Conservation (phyloP, 2,113 vertebrate species). For the Neotoma lepida region DNA sequence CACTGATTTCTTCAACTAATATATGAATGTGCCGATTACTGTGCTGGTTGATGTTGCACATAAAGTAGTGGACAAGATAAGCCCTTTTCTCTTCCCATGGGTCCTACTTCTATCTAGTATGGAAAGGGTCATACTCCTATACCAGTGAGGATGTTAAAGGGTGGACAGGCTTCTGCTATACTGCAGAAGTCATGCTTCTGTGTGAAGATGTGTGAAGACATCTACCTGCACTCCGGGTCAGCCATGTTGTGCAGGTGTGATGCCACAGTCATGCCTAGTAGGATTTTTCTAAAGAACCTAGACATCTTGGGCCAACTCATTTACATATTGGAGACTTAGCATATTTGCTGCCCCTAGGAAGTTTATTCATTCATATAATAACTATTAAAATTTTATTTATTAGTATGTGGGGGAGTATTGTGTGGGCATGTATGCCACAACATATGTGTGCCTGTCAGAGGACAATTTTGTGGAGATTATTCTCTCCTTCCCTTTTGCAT, state of each 20-base stretch:
- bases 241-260: rapidly evolving
- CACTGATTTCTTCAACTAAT: neutral
- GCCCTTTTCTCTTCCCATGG: neutral
- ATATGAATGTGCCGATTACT: neutral
- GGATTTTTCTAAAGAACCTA: neutral
- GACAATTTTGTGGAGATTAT: neutral
- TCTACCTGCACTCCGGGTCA: neutral
- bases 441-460: neutral
- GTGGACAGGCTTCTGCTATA: neutral
- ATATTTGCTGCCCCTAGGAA: neutral
- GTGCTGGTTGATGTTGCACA: neutral
- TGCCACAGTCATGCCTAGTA: neutral
- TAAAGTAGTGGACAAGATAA: neutral
- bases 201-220: neutral
- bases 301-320: neutral
- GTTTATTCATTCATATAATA: neutral
- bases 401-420: too few relatives aligned
- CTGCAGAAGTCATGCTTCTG: rapidly evolving
- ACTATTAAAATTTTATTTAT: neutral
- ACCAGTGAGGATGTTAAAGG: neutral
- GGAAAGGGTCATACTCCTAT: rapidly evolving
- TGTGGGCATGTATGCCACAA: neutral
- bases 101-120: neutral
- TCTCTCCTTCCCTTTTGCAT: neutral
- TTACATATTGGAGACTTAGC: neutral